A percentile compares a stretch with the other conserved stretches of the same genome.
Evolutionary conservation across 2,888 invertebrate species (phyloP).

Genomic region (Sphaerophoria taeniata): DNA sequence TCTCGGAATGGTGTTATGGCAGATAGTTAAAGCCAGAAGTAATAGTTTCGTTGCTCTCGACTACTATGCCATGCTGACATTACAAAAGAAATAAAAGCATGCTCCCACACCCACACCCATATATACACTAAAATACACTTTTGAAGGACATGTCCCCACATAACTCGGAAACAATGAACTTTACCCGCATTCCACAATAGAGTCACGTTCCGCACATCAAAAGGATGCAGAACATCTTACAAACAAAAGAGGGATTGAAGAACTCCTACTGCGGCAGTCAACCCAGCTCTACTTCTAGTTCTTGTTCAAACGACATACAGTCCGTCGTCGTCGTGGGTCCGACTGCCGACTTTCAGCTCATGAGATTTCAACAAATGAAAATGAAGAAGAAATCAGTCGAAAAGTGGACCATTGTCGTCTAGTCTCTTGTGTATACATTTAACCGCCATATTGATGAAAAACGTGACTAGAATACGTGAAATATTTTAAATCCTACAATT

Average conservation of each 20-base stretch:
- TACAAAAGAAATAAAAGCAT: slow-evolving; percentile 58
- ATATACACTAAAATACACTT: slow-evolving; percentile 35
- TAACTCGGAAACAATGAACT: slow-evolving; percentile 73
- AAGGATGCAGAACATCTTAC: slow-evolving; percentile 26
- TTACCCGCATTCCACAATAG: slow-evolving; percentile 59
- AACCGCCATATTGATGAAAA: slow-evolving; percentile 73
- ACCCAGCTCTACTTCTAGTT: too few relatives aligned
- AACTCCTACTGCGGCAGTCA: slow-evolving; percentile 13
- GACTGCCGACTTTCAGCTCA: background rate
- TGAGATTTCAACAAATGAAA: slow-evolving; percentile 44
- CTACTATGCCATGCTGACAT: slow-evolving; percentile 62
- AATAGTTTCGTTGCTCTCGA: slow-evolving; percentile 42
- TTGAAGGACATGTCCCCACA: slow-evolving; percentile 69
- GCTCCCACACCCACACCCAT: slow-evolving; percentile 41
- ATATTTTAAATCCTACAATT: slow-evolving; percentile 68
- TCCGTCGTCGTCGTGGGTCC: background rate
- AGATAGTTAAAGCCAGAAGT: slow-evolving; percentile 58
- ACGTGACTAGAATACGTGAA: slow-evolving; percentile 66
- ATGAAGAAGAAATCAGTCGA: slow-evolving; percentile 62
- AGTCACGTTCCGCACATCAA: slow-evolving; percentile 72
- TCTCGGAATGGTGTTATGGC: slow-evolving; percentile 34
- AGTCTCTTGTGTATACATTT: slow-evolving; percentile 64
- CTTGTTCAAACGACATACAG: background rate
- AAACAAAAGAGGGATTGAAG: background rate
- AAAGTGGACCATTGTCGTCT: slow-evolving; percentile 55